Percentiles rank a stretch among this genome's conserved stretches.
phyloP scores from a whole-genome alignment of 2,113 vertebrate species.

The Cercocebus atys region DNA sequence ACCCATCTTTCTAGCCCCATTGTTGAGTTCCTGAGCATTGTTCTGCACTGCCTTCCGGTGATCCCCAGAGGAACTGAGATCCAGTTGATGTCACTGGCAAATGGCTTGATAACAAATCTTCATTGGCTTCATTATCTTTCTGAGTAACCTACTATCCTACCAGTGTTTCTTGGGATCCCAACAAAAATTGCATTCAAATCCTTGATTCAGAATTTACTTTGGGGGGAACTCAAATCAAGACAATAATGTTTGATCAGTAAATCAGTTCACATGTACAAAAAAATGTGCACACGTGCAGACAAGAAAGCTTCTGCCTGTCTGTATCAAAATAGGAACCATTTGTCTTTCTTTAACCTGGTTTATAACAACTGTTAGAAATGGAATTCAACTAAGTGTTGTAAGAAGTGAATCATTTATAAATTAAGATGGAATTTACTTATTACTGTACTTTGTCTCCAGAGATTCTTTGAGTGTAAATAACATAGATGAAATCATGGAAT shows the following conservation, averaged over 20 bases:
- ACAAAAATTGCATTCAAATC: not conserved
- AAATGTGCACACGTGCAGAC: not conserved
- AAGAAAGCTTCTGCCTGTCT: not conserved
- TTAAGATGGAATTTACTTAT: not conserved
- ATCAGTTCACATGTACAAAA: not conserved
- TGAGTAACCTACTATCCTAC: not conserved
- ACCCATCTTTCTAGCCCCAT: not conserved
- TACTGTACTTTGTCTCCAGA: not conserved
- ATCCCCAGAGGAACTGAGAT: not conserved
- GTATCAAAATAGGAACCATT: not conserved
- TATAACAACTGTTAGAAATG: not conserved
- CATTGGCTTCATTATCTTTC: not conserved
- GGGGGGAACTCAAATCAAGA: not conserved
- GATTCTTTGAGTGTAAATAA: not conserved
- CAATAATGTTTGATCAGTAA: not conserved
- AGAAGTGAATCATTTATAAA: not conserved
- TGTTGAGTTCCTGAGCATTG: not conserved
- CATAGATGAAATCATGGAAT: not conserved
- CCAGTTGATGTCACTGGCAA: too few species aligned
- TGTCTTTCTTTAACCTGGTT: not conserved
- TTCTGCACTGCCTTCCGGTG: not conserved
- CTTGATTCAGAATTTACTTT: not conserved
- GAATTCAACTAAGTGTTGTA: not conserved
- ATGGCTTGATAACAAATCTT: not conserved
- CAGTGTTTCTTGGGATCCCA: not conserved